Base-by-base conservation (phyloP, 2,888 invertebrate species). In the Drosophila subquinaria region DNA sequence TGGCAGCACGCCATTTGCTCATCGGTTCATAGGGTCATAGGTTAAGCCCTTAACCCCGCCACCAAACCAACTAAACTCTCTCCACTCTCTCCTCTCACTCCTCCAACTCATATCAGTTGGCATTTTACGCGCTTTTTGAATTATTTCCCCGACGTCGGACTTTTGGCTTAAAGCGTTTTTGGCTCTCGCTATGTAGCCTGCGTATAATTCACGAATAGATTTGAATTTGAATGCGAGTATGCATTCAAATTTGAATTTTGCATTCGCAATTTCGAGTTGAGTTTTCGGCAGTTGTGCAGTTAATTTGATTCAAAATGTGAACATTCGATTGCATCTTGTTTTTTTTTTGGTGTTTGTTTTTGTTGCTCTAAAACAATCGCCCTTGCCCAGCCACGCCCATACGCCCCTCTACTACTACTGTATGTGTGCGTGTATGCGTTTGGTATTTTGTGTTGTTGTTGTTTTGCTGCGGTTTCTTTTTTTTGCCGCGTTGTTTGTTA, bases 251-350 rank as follows among this genome's bases (percentile, higher is more conserved):
- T 38, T 20, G 35, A n/a, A 56, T 72, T 53, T 35, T 11, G 43
- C 13, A 48, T 63, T 47, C 30, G 33, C 20, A 48, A 56, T 36
- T 63, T 38, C 20, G 33, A 38, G 30, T 33, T n/a, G 20, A 36
- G 38, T 10, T 60, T 30, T 51, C 42, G 17, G 36, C 51, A 42
- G 57, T 38, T 53, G 56, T 36, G 50, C 64, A 77, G 74, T 70
- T 81, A 81, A 81, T 81, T 81, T 81, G 74, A 70, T 81, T 79
- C 81, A 67, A 65, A 82, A 73, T 73, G 72, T 61, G 67, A 48
- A 62, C 70, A 68, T 82, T 81, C 65, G 79, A 76, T 81, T 81
- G 67, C 61, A 81, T 47, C 53, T 63, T 68, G 67, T 66, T 76
- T 56, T 56, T 10, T 40, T 4, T 10, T 42, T n/a, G n/a, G 0